Percentiles rank a stretch among this genome's conserved stretches.
phyloP scores from a whole-genome alignment of 2,113 vertebrate genomes.

The Saguinus imperator region DNA sequence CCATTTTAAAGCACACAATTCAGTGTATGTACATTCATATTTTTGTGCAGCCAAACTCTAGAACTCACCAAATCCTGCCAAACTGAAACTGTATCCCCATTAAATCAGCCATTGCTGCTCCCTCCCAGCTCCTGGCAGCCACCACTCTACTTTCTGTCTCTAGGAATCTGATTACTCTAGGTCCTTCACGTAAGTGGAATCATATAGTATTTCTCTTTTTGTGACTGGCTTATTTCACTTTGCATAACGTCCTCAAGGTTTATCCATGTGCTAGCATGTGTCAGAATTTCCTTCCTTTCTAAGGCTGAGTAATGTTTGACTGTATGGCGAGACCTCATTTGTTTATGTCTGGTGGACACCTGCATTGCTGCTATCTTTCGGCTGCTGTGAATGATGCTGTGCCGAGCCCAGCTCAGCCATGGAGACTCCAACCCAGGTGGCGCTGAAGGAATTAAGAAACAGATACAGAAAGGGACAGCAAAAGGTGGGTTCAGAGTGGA shows the following conservation, averaged over 20 bases:
- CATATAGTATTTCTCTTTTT: too few relatives aligned
- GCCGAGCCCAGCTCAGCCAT: too few relatives aligned
- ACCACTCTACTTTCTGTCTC: too few relatives aligned
- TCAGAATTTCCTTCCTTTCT: background rate
- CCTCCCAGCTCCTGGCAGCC: background rate
- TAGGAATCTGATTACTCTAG: too few relatives aligned
- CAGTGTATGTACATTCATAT: fast-evolving
- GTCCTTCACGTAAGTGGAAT: too few relatives aligned
- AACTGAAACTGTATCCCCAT: background rate
- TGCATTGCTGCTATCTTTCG: background rate
- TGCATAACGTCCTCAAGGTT: background rate
- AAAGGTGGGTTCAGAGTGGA: too few relatives aligned
- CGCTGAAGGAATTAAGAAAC: too few relatives aligned
- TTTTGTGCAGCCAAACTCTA: background rate
- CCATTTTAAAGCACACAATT: background rate
- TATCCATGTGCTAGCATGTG: background rate
- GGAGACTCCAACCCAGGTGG: too few relatives aligned
- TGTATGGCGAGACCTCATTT: background rate
- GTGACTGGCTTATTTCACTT: too few relatives aligned
- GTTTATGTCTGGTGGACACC: background rate
- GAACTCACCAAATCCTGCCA: background rate
- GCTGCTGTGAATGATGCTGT: background rate
- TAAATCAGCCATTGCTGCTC: too few relatives aligned
- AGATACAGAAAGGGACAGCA: too few relatives aligned
- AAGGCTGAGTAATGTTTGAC: background rate